Conservation (phyloP, 2,888 invertebrate species). For the Lasioglossum marginatum region DNA sequence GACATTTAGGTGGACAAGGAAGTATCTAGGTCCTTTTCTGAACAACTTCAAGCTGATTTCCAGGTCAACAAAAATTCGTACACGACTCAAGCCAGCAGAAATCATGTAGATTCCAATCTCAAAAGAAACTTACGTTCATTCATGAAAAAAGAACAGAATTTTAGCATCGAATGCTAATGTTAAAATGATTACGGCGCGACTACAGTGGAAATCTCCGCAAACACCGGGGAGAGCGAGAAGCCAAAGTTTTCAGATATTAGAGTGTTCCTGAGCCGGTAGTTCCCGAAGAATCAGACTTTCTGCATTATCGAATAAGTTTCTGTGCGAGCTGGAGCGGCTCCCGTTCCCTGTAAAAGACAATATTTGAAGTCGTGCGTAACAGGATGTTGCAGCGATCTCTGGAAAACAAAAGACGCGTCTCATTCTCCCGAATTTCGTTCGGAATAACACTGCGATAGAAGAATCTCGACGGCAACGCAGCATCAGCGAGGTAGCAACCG, state of each 20-base stretch:
- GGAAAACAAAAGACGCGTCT: neutral
- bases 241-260: slow-evolving; percentile 5
- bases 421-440: neutral
- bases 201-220: neutral
- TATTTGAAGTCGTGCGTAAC: neutral
- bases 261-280: neutral
- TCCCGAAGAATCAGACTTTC: slow-evolving; percentile 5
- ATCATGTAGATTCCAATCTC: neutral
- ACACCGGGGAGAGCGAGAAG: neutral
- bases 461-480: neutral
- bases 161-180: neutral
- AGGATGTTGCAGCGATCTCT: neutral
- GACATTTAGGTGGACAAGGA: no score
- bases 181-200: neutral
- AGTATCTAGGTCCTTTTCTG: no score
- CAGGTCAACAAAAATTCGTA: no score
- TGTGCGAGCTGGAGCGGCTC: neutral
- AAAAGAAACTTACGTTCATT: neutral
- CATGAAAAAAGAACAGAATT: neutral
- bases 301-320: slow-evolving; percentile 10
- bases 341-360: slow-evolving; percentile 12
- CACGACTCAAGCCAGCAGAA: neutral
- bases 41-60: no score
- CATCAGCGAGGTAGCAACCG: neutral
- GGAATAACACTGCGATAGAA: neutral